phyloP scores from a whole-genome alignment of 2,888 invertebrate genomes.

The Rhingia campestris region DNA sequence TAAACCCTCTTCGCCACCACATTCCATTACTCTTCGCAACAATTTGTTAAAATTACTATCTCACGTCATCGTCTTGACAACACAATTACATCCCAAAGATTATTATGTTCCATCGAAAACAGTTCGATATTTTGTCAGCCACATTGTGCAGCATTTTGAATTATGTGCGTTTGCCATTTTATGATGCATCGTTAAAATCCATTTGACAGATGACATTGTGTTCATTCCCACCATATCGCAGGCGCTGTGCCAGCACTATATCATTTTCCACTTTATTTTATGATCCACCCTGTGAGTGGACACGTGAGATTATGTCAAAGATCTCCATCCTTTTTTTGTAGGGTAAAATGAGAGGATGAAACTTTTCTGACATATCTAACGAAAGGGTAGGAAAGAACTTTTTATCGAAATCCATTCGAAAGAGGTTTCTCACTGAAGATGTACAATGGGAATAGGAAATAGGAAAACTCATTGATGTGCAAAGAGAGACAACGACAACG shows the following conservation, averaged over 20 bases:
- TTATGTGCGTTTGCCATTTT: constrained; percentile 16
- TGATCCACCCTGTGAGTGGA: constrained; percentile 34
- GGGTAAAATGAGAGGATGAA: background rate
- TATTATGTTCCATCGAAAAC: background rate
- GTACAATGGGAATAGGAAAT: background rate
- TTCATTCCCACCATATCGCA: constrained; percentile 14
- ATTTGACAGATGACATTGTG: constrained; percentile 55
- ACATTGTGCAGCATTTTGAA: constrained; percentile 11
- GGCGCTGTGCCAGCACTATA: background rate
- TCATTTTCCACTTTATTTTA: constrained; percentile 49
- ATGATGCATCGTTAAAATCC: constrained; percentile 46
- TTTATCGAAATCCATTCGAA: constrained; percentile 28
- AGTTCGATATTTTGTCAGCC: constrained; percentile 15
- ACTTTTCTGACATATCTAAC: constrained; percentile 16
- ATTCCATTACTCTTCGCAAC: no score
- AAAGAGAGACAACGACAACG: constrained; percentile 1
- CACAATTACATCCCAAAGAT: background rate
- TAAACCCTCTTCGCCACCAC: no score
- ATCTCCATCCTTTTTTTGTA: background rate
- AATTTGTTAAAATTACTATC: background rate
- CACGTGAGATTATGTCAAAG: constrained; percentile 2
- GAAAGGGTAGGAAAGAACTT: constrained; percentile 7
- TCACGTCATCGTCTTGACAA: background rate
- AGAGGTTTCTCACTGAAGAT: constrained; percentile 29
- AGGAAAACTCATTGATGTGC: constrained; percentile 6